Evolutionary conservation across 2,797 vertebrate genomes (phyloP), one percentile per base, ranked within the genome.

Genomic region (Taeniopygia guttata): DNA sequence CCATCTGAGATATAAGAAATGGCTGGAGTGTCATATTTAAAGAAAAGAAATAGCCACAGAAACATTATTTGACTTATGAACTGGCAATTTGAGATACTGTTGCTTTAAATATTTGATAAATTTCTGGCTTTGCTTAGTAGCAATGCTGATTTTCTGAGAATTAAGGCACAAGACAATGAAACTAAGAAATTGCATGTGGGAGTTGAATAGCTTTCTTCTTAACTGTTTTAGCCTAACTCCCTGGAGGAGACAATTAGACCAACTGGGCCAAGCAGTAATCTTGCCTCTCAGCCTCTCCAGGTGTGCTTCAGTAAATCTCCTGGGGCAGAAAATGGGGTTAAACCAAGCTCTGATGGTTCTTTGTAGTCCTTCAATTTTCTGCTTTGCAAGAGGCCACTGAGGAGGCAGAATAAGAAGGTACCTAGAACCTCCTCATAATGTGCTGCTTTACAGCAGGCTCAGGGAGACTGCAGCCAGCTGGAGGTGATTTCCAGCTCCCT

Each of bases 381-480:
- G 22, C 6, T 76, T 91, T 79, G 11, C 27, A 27, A 84, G 43
- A 82, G 34, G 8, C 11, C 30, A 30, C 32, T 38, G 42, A 87
- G 23, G 42, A 76, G 8, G 26, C 23, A 42, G 18, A 17, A 6
- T 9, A 52, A n/a, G 46, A 36, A 11, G 36, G 16, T 8, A 86
- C 0, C 4, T 0, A 46, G 18, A 60, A 13, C 14, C 13, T 59
- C 23, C 45, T 60, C 26, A 18, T 14, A 51, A 10, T 2, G 0
- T 51, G 14, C 7, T 84, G 42, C n/a, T 75, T 67, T 60, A 38
- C 9, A 46, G 43, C 4, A 67, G 32, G 36, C 34, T 46, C 15
- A 36, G 52, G 40, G 38, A 77, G 45, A 48, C 23, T 40, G 16
- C 34, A 80, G 36, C 22, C 27, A 58, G 25, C 21, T 70, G 11